Conservation (phyloP, 2,888 invertebrate genomes). For the Cephus nigrinus region DNA sequence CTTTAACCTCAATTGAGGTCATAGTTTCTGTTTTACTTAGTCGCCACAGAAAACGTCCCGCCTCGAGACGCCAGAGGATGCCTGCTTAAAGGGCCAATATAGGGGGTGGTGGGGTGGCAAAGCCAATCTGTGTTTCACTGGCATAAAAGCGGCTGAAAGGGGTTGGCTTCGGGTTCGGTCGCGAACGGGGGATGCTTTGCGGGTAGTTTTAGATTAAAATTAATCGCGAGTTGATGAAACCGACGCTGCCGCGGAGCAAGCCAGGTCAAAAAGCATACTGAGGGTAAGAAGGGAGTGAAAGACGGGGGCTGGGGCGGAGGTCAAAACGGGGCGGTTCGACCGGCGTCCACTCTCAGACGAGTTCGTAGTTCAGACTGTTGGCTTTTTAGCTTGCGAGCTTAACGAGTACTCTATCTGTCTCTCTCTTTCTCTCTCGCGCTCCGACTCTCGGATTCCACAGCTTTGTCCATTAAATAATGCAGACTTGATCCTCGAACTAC, state of each 20-base stretch:
- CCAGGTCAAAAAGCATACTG: neutral
- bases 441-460: conserved; percentile 42
- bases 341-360: conserved; percentile 3
- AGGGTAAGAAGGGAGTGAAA: conserved; percentile 41
- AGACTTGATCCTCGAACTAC: conserved; percentile 41
- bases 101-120: neutral
- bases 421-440: conserved; percentile 13
- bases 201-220: conserved; percentile 58
- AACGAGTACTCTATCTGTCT: conserved; percentile 12
- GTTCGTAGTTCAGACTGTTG: neutral
- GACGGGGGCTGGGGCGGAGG: conserved; percentile 23
- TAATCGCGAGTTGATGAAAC: conserved; percentile 56
- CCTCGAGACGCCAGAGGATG: neutral
- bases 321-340: conserved; percentile 39
- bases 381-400: neutral
- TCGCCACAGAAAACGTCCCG: neutral
- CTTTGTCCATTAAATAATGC: conserved; percentile 42
- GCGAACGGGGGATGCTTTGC: conserved; percentile 51
- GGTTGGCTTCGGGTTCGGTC: conserved; percentile 43
- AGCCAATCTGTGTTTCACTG: neutral
- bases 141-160: conserved; percentile 40
- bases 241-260: neutral
- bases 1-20: neutral
- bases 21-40: neutral
- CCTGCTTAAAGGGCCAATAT: neutral